phyloP scores from a whole-genome alignment of 2,797 vertebrate species.

The Microtus obscurus region DNA sequence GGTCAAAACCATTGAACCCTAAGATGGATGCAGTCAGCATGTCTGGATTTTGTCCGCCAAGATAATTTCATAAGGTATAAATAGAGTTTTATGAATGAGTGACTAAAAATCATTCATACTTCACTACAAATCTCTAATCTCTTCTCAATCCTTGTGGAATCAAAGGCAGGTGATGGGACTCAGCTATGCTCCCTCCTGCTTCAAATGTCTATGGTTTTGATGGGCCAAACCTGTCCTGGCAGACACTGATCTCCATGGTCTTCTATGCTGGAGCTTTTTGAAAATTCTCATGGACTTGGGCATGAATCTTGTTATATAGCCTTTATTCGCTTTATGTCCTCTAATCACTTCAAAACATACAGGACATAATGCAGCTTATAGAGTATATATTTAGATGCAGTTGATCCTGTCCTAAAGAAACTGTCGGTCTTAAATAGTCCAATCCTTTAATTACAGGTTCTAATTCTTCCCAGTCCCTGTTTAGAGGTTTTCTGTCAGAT shows the following conservation, averaged over 20 bases:
- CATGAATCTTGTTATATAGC: neutral
- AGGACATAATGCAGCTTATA: neutral
- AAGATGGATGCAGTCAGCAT: neutral
- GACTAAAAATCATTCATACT: neutral
- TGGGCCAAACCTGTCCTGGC: neutral
- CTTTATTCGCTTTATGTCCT: neutral
- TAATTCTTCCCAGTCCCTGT: neutral
- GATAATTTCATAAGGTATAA: neutral
- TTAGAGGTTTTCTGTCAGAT: neutral
- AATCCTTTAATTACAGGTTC: neutral
- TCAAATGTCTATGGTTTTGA: neutral
- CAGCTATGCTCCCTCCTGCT: neutral
- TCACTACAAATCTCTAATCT: slow-evolving; percentile 23
- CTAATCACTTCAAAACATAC: neutral
- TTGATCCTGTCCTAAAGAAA: neutral
- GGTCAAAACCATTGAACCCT: neutral
- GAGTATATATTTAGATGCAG: neutral
- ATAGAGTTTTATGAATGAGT: neutral
- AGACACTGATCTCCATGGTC: neutral
- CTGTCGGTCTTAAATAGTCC: neutral
- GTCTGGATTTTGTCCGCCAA: neutral
- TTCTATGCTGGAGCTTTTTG: neutral
- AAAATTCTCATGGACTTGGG: neutral
- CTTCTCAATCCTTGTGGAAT: neutral
- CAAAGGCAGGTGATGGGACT: neutral